These are phyloP conservation scores for Sylvilagus floridanus DNA, from an alignment of 2,797 vertebrate genomes.

Conservation along the genomic window DNA sequence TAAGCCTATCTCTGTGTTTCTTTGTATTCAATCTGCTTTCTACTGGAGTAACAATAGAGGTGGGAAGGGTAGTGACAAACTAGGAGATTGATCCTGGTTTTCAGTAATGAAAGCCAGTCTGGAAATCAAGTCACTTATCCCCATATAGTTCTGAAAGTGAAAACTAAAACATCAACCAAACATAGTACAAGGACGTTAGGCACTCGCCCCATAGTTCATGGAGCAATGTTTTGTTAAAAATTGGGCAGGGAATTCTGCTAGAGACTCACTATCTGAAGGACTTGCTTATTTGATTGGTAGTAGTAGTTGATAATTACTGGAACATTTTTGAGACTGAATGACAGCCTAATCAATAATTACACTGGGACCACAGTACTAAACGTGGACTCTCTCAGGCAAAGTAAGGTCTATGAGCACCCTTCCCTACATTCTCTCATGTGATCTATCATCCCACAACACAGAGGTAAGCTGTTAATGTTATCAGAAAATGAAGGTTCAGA, in stretches of 20 bases:
- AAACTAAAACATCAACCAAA: not conserved
- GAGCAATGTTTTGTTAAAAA: conserved; percentile 44
- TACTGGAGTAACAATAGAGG: not conserved
- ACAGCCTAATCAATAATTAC: conserved; percentile 36
- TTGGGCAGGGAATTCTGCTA: not conserved
- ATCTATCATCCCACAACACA: not conserved
- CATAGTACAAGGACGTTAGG: not conserved
- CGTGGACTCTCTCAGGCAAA: conserved; percentile 4
- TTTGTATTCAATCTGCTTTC: conserved; percentile 45
- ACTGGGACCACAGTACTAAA: conserved; percentile 31
- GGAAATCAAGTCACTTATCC: not conserved
- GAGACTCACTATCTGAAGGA: not conserved
- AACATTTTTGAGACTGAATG: conserved; percentile 50
- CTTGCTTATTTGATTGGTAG: conserved; percentile 9
- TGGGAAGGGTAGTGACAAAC: not conserved
- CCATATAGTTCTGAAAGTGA: not conserved
- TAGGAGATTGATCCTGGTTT: conserved; percentile 23
- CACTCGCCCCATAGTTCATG: not conserved
- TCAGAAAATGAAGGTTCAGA: conserved; percentile 20
- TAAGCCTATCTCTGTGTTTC: not conserved
- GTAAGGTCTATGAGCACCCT: not conserved
- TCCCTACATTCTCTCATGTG: not conserved
- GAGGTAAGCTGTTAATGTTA: not conserved
- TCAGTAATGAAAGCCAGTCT: conserved; percentile 39
- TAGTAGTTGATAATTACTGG: conserved; percentile 33